A percentile compares a stretch with the other conserved stretches of the same genome.
These are phyloP conservation scores for Mythimna pallens DNA, from an alignment of 2,888 invertebrate genomes.

Conservation along the genomic window DNA sequence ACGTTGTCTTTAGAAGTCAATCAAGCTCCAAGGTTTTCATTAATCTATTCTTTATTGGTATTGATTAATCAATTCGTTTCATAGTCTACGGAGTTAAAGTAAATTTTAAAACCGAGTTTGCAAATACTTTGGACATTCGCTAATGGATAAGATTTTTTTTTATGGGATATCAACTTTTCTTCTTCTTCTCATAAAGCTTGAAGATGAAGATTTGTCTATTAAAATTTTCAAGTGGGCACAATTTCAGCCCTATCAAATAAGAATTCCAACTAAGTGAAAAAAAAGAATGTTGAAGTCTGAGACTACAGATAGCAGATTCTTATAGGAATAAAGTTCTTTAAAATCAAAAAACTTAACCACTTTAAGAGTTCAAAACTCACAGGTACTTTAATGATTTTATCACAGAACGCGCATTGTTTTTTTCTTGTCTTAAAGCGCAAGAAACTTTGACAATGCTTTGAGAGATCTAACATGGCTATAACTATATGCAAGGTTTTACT, in stretches of 20 bases:
- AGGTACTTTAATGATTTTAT: constrained; percentile 38
- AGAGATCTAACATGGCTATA: constrained; percentile 39
- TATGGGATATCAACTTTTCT: not conserved
- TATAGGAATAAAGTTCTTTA: not conserved
- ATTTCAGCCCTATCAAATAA: not conserved
- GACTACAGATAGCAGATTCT: not conserved
- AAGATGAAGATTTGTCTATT: not conserved
- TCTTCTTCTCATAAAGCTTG: not conserved
- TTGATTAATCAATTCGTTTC: constrained; percentile 33
- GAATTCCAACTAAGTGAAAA: not conserved
- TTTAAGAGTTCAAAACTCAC: constrained; percentile 20
- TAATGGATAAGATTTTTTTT: not conserved
- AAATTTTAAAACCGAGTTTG: not conserved
- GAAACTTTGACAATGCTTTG: constrained; percentile 48
- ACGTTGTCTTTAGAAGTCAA: constrained; percentile 42
- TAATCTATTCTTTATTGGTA: constrained; percentile 45
- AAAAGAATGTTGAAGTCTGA: not conserved
- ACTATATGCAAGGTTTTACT: constrained; percentile 11
- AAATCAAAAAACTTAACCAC: not conserved
- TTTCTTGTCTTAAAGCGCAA: constrained; percentile 28
- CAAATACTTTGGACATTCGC: not conserved
- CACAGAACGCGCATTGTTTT: constrained; percentile 46
- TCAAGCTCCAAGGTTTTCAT: constrained; percentile 46
- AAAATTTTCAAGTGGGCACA: not conserved
- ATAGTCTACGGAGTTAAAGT: constrained; percentile 5